Conservation (phyloP, 2,113 vertebrate species). For the Oxyruncus cristatus region DNA sequence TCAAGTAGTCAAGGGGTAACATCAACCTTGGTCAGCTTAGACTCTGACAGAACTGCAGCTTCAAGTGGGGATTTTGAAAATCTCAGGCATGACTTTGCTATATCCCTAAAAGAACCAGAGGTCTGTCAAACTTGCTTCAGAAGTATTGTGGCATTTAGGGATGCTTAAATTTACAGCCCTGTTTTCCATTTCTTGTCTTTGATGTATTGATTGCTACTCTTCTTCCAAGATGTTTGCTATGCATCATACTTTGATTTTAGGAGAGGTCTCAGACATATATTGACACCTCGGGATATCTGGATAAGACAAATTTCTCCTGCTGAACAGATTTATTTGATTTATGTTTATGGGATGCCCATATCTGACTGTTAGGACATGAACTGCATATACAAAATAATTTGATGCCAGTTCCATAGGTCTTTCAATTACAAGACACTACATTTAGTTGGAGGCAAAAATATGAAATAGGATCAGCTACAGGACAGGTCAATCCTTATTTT, state of each 20-base stretch:
- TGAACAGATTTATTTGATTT: not conserved
- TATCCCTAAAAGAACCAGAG: not conserved
- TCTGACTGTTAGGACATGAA: not conserved
- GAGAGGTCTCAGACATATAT: not conserved
- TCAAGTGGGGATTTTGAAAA: not conserved
- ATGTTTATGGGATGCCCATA: not conserved
- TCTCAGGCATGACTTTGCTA: not conserved
- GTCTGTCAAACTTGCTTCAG: not conserved
- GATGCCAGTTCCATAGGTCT: not conserved
- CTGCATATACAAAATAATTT: not conserved
- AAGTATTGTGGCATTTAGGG: not conserved
- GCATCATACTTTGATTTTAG: not conserved
- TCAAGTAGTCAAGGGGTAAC: not conserved
- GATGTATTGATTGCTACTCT: not conserved
- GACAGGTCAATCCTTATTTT: not conserved
- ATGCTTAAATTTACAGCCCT: not conserved
- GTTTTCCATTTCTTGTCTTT: not conserved
- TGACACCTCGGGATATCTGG: not conserved
- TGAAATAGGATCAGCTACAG: not conserved
- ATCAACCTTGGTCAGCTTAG: not conserved
- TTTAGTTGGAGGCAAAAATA: not conserved
- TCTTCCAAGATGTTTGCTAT: conserved; percentile 9
- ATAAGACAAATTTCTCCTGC: not conserved
- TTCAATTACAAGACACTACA: not conserved
- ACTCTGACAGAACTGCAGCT: not conserved